Conservation (phyloP, 92 coral and sea anemone genomes). For the Porites divaricata region DNA sequence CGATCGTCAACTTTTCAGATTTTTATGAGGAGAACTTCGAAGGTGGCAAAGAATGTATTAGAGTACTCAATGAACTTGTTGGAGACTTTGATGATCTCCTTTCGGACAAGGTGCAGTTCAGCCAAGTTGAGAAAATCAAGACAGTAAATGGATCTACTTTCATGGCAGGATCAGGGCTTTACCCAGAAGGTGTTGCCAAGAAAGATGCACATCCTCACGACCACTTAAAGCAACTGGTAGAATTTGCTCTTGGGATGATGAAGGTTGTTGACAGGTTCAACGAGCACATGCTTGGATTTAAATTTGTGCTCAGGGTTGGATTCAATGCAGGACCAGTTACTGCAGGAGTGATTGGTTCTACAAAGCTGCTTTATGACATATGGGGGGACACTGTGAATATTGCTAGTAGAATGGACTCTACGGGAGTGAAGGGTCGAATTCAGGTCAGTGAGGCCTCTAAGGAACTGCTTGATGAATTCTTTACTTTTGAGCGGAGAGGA, state of each 20-base stretch:
- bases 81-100: conserved; percentile 99
- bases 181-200: conserved; percentile 75
- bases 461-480: conserved; percentile 84
- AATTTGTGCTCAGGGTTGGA: conserved; percentile 92
- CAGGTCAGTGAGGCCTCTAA: conserved; percentile 97
- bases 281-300: conserved; percentile 96
- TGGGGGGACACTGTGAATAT: conserved; percentile 99
- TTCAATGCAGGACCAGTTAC: conserved; percentile 98
- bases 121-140: conserved; percentile 98
- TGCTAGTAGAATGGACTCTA: conserved; percentile 99
- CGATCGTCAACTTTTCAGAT: conserved; percentile 96
- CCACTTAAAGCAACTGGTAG: conserved; percentile 90
- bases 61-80: conserved; percentile 96
- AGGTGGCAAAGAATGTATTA: conserved; percentile 98
- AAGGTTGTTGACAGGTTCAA: conserved; percentile 91
- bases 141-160: conserved; percentile 99
- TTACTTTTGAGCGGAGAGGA: conserved; percentile 91
- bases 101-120: conserved; percentile 73
- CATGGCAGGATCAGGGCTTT: conserved; percentile 98
- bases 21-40: conserved; percentile 99
- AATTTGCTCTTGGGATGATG: conserved; percentile 96
- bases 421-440: conserved; percentile 86
- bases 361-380: conserved; percentile 94
- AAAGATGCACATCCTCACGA: conserved; percentile 77
- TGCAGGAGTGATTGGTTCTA: conserved; percentile 98